Percentiles rank a stretch among this genome's conserved stretches.
phyloP scores from a whole-genome alignment of 2,888 invertebrate genomes.

The Mechanitis mazaeus region DNA sequence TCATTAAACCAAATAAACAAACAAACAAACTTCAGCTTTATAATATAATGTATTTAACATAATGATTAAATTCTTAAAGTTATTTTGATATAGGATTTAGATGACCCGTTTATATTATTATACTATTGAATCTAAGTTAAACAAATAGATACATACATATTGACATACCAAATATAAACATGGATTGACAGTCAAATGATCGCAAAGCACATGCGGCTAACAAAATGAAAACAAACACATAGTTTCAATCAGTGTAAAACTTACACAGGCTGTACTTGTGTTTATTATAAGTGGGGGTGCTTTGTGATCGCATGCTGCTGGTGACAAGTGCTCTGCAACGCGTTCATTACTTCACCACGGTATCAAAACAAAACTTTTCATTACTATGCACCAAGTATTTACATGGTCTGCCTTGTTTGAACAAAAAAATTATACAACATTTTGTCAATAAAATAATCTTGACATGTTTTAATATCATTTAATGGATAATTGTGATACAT shows the following conservation, averaged over 20 bases:
- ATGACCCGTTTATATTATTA: background rate
- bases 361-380: slow-evolving; percentile 1
- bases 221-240: background rate
- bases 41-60: no score
- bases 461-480: no score
- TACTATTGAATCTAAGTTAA: background rate
- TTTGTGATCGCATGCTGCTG: slow-evolving; percentile 5
- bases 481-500: no score
- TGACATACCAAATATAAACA: background rate
- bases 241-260: slow-evolving; percentile 2
- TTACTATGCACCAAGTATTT: background rate
- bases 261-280: slow-evolving; percentile 2
- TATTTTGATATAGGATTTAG: no score
- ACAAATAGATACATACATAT: no score
- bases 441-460: no score
- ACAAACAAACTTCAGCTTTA: no score
- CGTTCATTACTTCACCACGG: slow-evolving; percentile 6
- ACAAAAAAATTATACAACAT: background rate
- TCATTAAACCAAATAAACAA: no score
- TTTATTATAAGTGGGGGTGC: slow-evolving; percentile 3
- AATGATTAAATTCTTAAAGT: no score
- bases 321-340: slow-evolving; percentile 9
- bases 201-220: background rate
- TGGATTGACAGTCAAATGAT: background rate
- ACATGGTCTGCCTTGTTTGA: background rate